A percentile compares a stretch with the other conserved stretches of the same genome.
phyloP scores from a whole-genome alignment of 1,140 invertebrate species.

The Zaprionus nigranus region DNA sequence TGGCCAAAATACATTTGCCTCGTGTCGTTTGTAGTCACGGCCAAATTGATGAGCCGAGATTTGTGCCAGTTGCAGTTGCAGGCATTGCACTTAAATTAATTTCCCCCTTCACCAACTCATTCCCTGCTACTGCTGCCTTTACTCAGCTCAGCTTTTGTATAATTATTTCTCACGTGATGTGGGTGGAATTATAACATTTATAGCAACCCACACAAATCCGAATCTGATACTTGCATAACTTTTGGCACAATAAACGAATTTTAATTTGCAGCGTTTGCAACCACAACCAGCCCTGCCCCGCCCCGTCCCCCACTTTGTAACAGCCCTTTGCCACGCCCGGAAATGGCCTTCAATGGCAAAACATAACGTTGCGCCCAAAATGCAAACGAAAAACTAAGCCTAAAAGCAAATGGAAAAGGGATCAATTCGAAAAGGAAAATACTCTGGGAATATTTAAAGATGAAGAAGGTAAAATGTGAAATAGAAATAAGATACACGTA shows the following conservation, averaged over 20 bases:
- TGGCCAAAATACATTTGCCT: constrained; percentile 66
- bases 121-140: neutral
- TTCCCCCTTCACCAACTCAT: constrained; percentile 17
- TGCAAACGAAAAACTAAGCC: constrained; percentile 73
- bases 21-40: constrained; percentile 47
- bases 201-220: constrained; percentile 34
- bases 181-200: constrained; percentile 60
- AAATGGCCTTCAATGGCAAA: constrained; percentile 57
- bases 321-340: constrained; percentile 11
- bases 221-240: constrained; percentile 49
- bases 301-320: neutral
- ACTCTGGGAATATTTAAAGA: constrained; percentile 8
- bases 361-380: constrained; percentile 47
- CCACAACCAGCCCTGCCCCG: neutral
- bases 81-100: constrained; percentile 59
- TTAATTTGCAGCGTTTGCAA: constrained; percentile 42
- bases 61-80: constrained; percentile 56
- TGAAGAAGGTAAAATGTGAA: neutral
- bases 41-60: constrained; percentile 73
- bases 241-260: constrained; percentile 58
- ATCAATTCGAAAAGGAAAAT: constrained; percentile 14
- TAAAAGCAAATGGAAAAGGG: constrained; percentile 4
- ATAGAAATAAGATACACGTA: too few relatives aligned
- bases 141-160: constrained; percentile 44
- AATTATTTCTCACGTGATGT: constrained; percentile 70